Conservation (phyloP, 2,113 vertebrate genomes). For the Brachypteracias leptosomus region DNA sequence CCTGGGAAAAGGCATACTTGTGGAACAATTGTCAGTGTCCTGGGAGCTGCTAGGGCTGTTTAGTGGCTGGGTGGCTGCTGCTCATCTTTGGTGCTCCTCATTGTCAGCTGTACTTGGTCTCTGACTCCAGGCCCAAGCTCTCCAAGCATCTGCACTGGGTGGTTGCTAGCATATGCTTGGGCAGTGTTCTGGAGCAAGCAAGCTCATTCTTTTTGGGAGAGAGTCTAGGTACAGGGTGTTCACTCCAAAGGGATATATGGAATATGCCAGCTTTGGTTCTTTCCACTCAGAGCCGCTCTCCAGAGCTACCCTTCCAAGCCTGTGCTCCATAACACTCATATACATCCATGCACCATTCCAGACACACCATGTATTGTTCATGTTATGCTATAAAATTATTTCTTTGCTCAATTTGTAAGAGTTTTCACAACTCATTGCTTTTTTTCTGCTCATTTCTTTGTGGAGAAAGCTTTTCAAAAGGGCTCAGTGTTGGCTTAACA, state of each 20-base stretch:
- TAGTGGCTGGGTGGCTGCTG: not conserved
- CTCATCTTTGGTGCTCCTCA: not conserved
- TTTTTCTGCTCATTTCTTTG: not conserved
- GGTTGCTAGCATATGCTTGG: not conserved
- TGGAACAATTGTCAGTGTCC: not conserved
- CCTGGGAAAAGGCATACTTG: not conserved
- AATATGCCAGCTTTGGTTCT: not conserved
- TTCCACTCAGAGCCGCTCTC: not conserved
- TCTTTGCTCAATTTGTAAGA: not conserved
- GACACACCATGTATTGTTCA: not conserved
- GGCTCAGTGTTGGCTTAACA: not conserved
- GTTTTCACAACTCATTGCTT: not conserved
- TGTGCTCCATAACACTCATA: not conserved
- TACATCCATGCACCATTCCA: not conserved
- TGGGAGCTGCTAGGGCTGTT: not conserved
- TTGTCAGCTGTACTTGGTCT: not conserved
- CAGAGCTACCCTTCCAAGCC: not conserved
- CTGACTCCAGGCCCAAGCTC: not conserved
- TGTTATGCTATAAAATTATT: not conserved
- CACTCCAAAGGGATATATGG: not conserved
- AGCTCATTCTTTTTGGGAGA: not conserved
- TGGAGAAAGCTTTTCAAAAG: not conserved
- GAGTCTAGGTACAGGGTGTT: not conserved
- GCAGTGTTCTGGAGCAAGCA: not conserved
- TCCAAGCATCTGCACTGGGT: not conserved